Base-by-base conservation (phyloP, 2,113 vertebrate species). In the Dryoscopus gambensis region DNA sequence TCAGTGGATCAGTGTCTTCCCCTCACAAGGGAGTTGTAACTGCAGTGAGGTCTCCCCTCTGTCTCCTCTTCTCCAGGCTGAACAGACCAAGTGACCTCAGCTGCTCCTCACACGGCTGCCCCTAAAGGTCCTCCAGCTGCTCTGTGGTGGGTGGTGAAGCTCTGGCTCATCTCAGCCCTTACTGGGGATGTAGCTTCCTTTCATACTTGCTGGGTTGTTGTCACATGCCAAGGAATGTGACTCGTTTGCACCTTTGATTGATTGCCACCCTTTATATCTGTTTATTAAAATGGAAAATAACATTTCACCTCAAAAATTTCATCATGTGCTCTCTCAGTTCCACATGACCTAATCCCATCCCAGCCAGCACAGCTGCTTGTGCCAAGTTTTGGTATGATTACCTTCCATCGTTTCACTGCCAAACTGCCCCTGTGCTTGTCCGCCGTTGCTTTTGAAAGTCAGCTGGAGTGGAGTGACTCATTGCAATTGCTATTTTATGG, bases 271-370 rank as follows among this genome's bases (percentile, higher is more conserved):
- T 81, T 92, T 75, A 9, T 60, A 73, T 75, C 64, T 93, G 35
- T 63, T 90, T 70, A 80, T 74, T 87, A 89, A 73, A 88, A 71
- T 89, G 77, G 84, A 92, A 96, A 95, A 87, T 71, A 87, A 53
- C 69, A 57, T 60, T 95, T 95, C 80, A 91, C 76, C 87, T 95
- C 77, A 75, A 81, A 89, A 81, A 81, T 91, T 40, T 87, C 84
- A 16, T 91, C 86, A 37, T 87, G 35, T 84, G 27, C 70, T 96
- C 76, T 90, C 87, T 81, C 83, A 86, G 76, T 60, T 91, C 49
- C 78, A 53, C 53, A 33, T 95, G 77, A 89, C 89, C 84, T 92
- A 89, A 89, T 62, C 52, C 77, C 47, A 49, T 75, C 56, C 52
- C 5, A 0, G 84, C 87, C 91, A 94, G 40, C 31, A 37, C 35